Percentiles rank a stretch among this genome's conserved stretches.
These are phyloP conservation scores for Bimastos eiseni DNA, from an alignment of 2,888 invertebrate species.

Conservation along the genomic window DNA sequence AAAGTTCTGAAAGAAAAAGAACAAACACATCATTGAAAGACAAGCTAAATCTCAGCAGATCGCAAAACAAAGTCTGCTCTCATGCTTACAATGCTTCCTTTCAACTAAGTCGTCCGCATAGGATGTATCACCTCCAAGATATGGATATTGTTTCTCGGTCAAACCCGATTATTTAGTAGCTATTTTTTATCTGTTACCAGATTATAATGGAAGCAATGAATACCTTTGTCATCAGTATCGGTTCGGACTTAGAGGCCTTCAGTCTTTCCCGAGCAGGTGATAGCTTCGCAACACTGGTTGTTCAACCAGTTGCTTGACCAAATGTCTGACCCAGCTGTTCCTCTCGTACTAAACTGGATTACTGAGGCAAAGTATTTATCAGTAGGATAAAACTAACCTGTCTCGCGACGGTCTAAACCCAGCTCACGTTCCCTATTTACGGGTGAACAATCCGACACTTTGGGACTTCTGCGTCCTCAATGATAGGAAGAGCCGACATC, in stretches of 20 bases:
- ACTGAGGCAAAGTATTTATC: constrained; percentile 59
- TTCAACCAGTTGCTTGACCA: constrained; percentile 67
- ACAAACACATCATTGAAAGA: too few relatives aligned
- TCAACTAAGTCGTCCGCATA: too few relatives aligned
- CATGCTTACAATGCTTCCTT: too few relatives aligned
- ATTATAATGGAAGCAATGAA: too few relatives aligned
- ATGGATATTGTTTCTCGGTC: too few relatives aligned
- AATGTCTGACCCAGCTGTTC: constrained; percentile 70
- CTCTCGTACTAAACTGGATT: constrained; percentile 53
- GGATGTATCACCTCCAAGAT: too few relatives aligned
- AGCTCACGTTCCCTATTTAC: constrained; percentile 63
- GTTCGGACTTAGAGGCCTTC: constrained; percentile 67
- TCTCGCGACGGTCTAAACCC: constrained; percentile 72
- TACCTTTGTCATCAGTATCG: constrained; percentile 62
- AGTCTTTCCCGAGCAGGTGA: constrained; percentile 66
- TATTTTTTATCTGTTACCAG: too few relatives aligned
- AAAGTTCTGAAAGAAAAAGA: too few relatives aligned
- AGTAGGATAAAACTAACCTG: constrained; percentile 70
- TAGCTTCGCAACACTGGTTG: constrained; percentile 64
- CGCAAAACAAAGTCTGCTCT: too few relatives aligned
- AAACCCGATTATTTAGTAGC: too few relatives aligned
- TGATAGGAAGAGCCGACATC: constrained; percentile 78
- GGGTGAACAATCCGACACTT: constrained; percentile 76
- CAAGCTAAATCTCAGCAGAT: too few relatives aligned
- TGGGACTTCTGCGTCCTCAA: constrained; percentile 74